These are phyloP conservation scores for Enteromius paludinosus DNA, from an alignment of 2,797 vertebrate species.

Conservation along the genomic window DNA sequence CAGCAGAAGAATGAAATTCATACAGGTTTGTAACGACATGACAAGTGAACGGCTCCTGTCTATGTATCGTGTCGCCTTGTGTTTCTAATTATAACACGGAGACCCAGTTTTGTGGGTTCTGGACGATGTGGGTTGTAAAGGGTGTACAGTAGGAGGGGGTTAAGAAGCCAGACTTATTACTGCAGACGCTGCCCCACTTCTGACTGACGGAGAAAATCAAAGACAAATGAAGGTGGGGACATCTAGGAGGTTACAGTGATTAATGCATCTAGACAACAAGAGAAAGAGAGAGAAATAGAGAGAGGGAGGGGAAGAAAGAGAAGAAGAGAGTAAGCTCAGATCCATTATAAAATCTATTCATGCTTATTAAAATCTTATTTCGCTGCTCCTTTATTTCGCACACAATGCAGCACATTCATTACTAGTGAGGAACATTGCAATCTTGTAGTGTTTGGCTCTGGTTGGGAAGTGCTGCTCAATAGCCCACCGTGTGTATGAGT, in stretches of 20 bases:
- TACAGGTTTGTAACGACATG: neutral
- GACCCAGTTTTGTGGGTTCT: conserved; percentile 41
- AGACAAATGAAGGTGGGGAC: conserved; percentile 63
- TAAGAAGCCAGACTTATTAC: conserved; percentile 42
- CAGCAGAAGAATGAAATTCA: neutral
- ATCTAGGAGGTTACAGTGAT: conserved; percentile 50
- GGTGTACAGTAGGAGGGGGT: conserved; percentile 32
- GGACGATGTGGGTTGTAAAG: conserved; percentile 25
- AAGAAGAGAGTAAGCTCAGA: neutral
- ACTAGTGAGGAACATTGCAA: conserved; percentile 5
- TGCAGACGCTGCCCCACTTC: conserved; percentile 53
- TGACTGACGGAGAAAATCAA: conserved; percentile 52
- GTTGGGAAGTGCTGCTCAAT: neutral
- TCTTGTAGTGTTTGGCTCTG: conserved; percentile 1
- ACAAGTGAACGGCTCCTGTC: neutral
- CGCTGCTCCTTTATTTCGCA: conserved; percentile 26
- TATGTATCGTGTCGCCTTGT: neutral
- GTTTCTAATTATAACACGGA: conserved; percentile 43
- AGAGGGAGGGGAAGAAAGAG: neutral
- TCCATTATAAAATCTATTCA: conserved; percentile 39
- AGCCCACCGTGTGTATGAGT: no score
- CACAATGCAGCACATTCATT: conserved; percentile 27
- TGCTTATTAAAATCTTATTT: conserved; percentile 39
- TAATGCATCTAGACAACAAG: conserved; percentile 45
- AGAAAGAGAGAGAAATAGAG: conserved; percentile 16